Base-by-base conservation (phyloP, 2,113 vertebrate species). In the Cavia aperea region DNA sequence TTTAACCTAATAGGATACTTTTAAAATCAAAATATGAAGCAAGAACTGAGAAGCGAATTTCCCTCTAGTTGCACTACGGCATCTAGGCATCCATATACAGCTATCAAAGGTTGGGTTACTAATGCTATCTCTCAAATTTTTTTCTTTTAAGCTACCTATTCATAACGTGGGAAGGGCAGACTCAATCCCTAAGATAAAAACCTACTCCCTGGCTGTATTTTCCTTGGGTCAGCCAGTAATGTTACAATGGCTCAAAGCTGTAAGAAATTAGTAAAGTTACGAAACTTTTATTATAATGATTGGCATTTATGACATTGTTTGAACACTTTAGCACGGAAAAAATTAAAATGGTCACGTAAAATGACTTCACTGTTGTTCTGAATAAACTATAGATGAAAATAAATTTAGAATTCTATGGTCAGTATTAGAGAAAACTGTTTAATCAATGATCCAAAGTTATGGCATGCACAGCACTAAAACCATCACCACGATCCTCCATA, bases 331-430 rank as follows among this genome's bases (percentile, higher is more conserved):
- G 73, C 33, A 73, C 33, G 36, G 70, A 87, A 92, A 94, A 95
- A 95, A 93, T 65, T 65, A 72, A 94, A 93, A 94, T 43, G n/a
- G 93, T 95, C 70, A 93, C 39, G 73, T 91, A 92, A 86, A 95
- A 91, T 19, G 91, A 94, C 94, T 96, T 95, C 91, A 90, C 46
- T 90, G 33, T 96, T 91, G 94, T 81, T 86, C 88, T 89, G 29
- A 95, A 88, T 87, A 95, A 82, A 95, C 49, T 94, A 87, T 0
- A 91, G 90, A 88, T 79, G n/a, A 49, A 93, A 94, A 78, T 88
- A 81, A 95, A 95, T 91, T 88, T 84, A 93, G 92, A 89, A 68
- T 86, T 92, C 86, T 94, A 91, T 0, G 1, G 73, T 86, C 73
- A 93, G 39, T 4, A 11, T 94, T 93, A 91, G 65, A 92, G 70